A percentile compares a stretch with the other conserved stretches of the same genome.
These are phyloP conservation scores for Brachypterus glaber DNA, from an alignment of 2,888 invertebrate genomes.

Conservation along the genomic window DNA sequence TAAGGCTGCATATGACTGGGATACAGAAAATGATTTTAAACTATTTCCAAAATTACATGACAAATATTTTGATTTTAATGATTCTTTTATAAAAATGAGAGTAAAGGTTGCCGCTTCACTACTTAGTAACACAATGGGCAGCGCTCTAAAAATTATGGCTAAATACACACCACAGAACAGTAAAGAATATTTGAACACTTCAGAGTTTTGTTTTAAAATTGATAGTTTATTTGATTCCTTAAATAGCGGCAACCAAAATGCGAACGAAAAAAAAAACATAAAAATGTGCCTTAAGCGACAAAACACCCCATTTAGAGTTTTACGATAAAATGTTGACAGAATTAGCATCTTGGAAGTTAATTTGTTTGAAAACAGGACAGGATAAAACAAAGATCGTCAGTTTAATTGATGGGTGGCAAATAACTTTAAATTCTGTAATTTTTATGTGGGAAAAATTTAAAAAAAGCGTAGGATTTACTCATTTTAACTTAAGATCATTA, in stretches of 20 bases:
- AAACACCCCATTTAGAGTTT: conserved; percentile 13
- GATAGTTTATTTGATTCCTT: too few relatives aligned
- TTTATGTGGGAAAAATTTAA: conserved; percentile 6
- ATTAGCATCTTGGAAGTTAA: too few relatives aligned
- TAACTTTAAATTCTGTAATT: conserved; percentile 7
- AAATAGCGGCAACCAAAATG: too few relatives aligned
- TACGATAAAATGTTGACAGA: too few relatives aligned
- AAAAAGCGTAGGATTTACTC: conserved; percentile 3
- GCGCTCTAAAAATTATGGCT: conserved; percentile 13
- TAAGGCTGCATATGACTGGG: conserved; percentile 7
- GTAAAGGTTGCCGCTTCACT: conserved; percentile 13
- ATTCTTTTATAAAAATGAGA: conserved; percentile 14
- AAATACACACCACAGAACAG: too few relatives aligned
- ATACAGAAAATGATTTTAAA: conserved; percentile 8
- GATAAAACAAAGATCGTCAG: too few relatives aligned
- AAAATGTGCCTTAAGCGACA: conserved; percentile 10
- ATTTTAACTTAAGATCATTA: too few relatives aligned
- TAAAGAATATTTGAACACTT: too few relatives aligned
- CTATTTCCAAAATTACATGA: conserved; percentile 9
- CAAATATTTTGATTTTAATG: conserved; percentile 10
- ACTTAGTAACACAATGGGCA: conserved; percentile 13
- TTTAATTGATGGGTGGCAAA: conserved; percentile 10
- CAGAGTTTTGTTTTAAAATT: too few relatives aligned
- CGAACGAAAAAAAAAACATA: too few relatives aligned
- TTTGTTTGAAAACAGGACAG: too few relatives aligned